Evolutionary conservation across 2,797 vertebrate species (phyloP).

Genomic region (Etheostoma perlongum): DNA sequence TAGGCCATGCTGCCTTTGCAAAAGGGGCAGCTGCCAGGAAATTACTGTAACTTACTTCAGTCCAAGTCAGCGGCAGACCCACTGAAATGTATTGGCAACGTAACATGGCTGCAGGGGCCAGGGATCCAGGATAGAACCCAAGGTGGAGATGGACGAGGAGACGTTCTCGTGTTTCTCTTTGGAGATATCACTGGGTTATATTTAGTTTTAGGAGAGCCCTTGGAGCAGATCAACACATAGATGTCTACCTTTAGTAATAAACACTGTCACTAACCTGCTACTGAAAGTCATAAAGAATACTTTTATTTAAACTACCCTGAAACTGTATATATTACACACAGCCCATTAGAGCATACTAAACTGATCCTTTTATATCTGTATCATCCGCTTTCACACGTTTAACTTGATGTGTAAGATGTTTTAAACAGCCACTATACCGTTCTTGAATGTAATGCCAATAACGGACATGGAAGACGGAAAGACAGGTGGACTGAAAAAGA

Average conservation of each 20-base stretch:
- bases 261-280: conserved; percentile 72
- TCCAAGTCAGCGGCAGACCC: conserved; percentile 41
- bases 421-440: conserved; percentile 31
- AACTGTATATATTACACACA: conserved; percentile 41
- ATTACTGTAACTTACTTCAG: conserved; percentile 66
- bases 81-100: conserved; percentile 47
- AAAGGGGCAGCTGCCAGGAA: conserved; percentile 67
- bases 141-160: conserved; percentile 71
- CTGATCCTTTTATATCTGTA: conserved; percentile 32
- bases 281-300: conserved; percentile 55
- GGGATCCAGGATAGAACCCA: conserved; percentile 50
- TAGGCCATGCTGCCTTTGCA: conserved; percentile 57
- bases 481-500: conserved; percentile 75
- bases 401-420: conserved; percentile 38
- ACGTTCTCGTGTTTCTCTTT: conserved; percentile 79
- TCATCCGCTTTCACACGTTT: conserved; percentile 34
- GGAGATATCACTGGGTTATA: conserved; percentile 76
- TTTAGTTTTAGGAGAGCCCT: conserved; percentile 82
- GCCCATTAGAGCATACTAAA: conserved; percentile 35
- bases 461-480: conserved; percentile 60
- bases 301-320: conserved; percentile 46
- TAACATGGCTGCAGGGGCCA: conserved; percentile 27
- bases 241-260: conserved; percentile 75
- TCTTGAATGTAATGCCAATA: conserved; percentile 40
- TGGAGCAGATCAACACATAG: conserved; percentile 73